phyloP scores from a whole-genome alignment of 2,113 vertebrate genomes.

The Pungitius pungitius region DNA sequence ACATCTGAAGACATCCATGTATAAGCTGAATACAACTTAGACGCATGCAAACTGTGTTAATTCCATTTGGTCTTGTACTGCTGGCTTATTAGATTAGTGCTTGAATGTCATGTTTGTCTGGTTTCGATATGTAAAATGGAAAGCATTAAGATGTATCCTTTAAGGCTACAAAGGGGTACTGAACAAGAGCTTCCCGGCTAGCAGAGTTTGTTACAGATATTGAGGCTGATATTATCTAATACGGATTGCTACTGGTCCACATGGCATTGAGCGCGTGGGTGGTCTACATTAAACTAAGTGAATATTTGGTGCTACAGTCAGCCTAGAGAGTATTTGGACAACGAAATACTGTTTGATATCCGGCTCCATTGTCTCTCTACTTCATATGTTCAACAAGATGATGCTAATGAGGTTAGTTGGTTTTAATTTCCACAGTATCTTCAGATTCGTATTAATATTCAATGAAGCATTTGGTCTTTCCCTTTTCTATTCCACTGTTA shows the following conservation, averaged over 20 bases:
- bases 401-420: constrained; percentile 67
- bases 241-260: constrained; percentile 34
- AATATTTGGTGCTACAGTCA: constrained; percentile 57
- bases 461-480: constrained; percentile 45
- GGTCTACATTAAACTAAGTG: constrained; percentile 63
- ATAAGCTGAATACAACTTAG: constrained; percentile 35
- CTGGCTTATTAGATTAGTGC: constrained; percentile 71
- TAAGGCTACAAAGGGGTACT: constrained; percentile 43
- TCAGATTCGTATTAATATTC: constrained; percentile 69
- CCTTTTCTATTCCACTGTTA: constrained; percentile 45
- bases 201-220: constrained; percentile 46
- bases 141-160: constrained; percentile 62
- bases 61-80: constrained; percentile 60
- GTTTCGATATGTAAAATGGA: constrained; percentile 73
- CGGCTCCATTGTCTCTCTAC: constrained; percentile 38
- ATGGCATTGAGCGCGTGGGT: constrained; percentile 49
- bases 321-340: constrained; percentile 60
- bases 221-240: constrained; percentile 65
- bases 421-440: constrained; percentile 61
- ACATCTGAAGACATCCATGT: constrained; percentile 40
- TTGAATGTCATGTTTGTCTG: constrained; percentile 75
- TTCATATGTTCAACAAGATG: constrained; percentile 47
- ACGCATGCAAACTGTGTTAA: constrained; percentile 53
- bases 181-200: constrained; percentile 43
- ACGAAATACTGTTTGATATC: constrained; percentile 56